Conservation (phyloP, 2,888 invertebrate genomes). For the Marronus borbonicus region DNA sequence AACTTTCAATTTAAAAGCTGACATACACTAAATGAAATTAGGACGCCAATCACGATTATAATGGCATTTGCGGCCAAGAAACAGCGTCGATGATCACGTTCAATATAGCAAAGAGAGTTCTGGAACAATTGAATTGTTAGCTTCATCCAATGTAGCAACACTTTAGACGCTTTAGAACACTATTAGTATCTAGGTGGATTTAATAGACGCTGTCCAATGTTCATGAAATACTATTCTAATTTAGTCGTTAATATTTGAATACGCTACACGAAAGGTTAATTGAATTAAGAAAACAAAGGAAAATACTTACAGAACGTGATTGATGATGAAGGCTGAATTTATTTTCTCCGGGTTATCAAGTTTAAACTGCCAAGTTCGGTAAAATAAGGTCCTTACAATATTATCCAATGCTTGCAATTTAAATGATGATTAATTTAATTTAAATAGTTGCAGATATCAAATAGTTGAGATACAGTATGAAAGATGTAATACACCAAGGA, state of each 20-base stretch:
- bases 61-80: constrained; percentile 22
- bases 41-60: constrained; percentile 26
- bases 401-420: too few species aligned
- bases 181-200: constrained; percentile 29
- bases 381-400: too few species aligned
- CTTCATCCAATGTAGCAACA: constrained; percentile 40
- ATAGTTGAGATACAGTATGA: too few species aligned
- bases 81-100: constrained; percentile 17
- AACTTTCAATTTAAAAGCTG: neutral
- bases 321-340: too few species aligned
- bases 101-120: constrained; percentile 24
- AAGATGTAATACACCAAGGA: too few species aligned
- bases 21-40: constrained; percentile 5
- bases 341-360: too few species aligned
- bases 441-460: too few species aligned
- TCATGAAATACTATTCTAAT: neutral
- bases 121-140: constrained; percentile 46
- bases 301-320: too few species aligned
- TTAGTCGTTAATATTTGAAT: neutral
- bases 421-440: too few species aligned
- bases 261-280: neutral
- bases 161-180: neutral
- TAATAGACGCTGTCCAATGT: neutral
- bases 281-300: neutral
- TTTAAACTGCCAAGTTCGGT: too few species aligned